Conservation (phyloP, 2,797 vertebrate species). For the Poeciliopsis turneri region DNA sequence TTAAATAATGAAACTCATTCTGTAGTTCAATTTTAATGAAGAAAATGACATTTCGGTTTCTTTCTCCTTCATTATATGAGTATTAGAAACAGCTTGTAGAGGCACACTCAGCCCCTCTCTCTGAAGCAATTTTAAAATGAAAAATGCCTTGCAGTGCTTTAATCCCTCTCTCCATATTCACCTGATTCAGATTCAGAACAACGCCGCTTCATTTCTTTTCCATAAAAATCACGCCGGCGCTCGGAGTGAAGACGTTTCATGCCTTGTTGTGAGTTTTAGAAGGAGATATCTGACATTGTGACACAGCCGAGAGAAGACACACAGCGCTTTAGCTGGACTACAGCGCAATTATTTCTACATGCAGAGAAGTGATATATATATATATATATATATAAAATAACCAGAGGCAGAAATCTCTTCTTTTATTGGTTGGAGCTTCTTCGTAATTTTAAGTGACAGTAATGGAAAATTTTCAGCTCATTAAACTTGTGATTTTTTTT, state of each 20-base stretch:
- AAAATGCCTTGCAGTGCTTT: slow-evolving; percentile 17
- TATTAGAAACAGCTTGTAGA: slow-evolving; percentile 19
- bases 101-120: slow-evolving; percentile 15
- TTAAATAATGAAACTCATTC: slow-evolving; percentile 16
- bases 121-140: slow-evolving; percentile 14
- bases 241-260: not conserved
- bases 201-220: slow-evolving; percentile 1
- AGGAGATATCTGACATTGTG: not conserved
- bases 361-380: not conserved
- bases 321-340: not conserved
- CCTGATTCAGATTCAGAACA: slow-evolving; percentile 13
- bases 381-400: not conserved
- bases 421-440: not conserved
- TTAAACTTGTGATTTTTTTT: slow-evolving; percentile 7
- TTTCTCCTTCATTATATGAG: slow-evolving; percentile 15
- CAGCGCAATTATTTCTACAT: not conserved
- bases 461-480: slow-evolving; percentile 5
- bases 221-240: slow-evolving; percentile 15
- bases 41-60: slow-evolving; percentile 16
- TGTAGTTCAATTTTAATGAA: slow-evolving; percentile 21
- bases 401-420: not conserved
- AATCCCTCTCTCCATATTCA: slow-evolving; percentile 19
- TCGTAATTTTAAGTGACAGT: not conserved
- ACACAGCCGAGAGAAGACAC: not conserved
- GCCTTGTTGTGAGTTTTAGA: not conserved